These are phyloP conservation scores for Crotalus viridis DNA, from an alignment of 2,113 vertebrate genomes.

Conservation along the genomic window DNA sequence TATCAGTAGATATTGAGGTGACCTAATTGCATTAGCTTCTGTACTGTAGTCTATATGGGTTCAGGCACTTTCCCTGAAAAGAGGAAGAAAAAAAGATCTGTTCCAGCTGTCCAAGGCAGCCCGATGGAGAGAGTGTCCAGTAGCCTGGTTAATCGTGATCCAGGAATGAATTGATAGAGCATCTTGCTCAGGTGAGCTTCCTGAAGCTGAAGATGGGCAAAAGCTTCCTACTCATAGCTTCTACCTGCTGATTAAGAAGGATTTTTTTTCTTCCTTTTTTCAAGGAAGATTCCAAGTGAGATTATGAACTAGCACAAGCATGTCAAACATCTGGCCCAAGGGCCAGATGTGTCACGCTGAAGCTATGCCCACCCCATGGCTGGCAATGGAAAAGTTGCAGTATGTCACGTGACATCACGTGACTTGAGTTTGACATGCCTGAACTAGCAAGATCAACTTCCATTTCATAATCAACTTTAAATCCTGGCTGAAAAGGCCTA, in stretches of 20 bases:
- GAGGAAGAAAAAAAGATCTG: not conserved
- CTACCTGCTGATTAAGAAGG: not conserved
- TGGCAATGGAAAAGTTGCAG: too few species aligned
- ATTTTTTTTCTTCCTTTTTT: not conserved
- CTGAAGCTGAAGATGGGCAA: not conserved
- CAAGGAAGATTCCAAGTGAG: not conserved
- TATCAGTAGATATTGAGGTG: not conserved
- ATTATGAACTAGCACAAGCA: not conserved
- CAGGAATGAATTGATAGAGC: not conserved
- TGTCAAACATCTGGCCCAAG: too few species aligned
- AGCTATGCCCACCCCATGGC: too few species aligned
- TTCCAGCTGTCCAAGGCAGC: not conserved
- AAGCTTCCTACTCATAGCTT: not conserved
- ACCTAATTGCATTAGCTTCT: not conserved
- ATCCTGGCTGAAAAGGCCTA: not conserved
- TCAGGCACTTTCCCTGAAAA: not conserved
- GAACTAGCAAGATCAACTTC: not conserved
- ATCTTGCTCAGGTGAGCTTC: not conserved
- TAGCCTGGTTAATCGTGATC: not conserved
- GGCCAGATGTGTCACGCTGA: too few species aligned
- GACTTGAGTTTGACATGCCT: not conserved
- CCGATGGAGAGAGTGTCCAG: not conserved
- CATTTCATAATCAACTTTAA: not conserved
- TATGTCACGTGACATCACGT: too few species aligned
- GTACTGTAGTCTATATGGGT: not conserved